Base-by-base conservation (phyloP, 2,888 invertebrate species). In the Drosophila borborema region DNA sequence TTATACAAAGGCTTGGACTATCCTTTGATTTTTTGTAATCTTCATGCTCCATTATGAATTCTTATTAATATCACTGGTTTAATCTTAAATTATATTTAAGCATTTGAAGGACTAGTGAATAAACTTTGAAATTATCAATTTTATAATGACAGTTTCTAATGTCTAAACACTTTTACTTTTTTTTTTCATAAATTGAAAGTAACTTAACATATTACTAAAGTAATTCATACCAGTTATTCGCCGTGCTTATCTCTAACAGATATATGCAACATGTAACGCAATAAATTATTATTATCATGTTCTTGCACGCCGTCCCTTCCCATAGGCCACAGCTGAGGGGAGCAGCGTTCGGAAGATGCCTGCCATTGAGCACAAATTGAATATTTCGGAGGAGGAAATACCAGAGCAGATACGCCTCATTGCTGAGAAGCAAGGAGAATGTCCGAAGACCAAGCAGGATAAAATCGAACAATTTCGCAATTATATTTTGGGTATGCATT, bases 381-480 rank as follows among this genome's bases (percentile, higher is more conserved):
- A 97, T 74, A 91, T 96, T 45, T 92, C 90, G 20, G 94, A 94
- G 0, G 95, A 95, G 86, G 95, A 96, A 86, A 95, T 96, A 0
- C 94, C 96, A 0, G 94, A 95, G 59, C 95, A 96, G 74, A 92
- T 96, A 23, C 91, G 94, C 82, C 95, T 96, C 82, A 95, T 96
- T 91, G 96, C 97, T 0, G 61, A 74, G 20, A 94, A 94, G 61
- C 94, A 94, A 77, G 96, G 96, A 0, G 97, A 97, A 92, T 95
- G 96, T 82, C 95, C 96, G 2, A 95, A 95, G 90, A 95, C 95
- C 18, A 94, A 95, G 77, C 94, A 95, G 46, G 94, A 95, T 86
- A 94, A 95, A n/a, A 94, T 97, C 64, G 95, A 95, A 77, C 96
- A 97, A 85, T 94, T 97, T 45, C 94, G 95, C 45, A 96, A 96